These are phyloP conservation scores for Arctia plantaginis DNA, from an alignment of 2,888 invertebrate genomes.

Conservation along the genomic window DNA sequence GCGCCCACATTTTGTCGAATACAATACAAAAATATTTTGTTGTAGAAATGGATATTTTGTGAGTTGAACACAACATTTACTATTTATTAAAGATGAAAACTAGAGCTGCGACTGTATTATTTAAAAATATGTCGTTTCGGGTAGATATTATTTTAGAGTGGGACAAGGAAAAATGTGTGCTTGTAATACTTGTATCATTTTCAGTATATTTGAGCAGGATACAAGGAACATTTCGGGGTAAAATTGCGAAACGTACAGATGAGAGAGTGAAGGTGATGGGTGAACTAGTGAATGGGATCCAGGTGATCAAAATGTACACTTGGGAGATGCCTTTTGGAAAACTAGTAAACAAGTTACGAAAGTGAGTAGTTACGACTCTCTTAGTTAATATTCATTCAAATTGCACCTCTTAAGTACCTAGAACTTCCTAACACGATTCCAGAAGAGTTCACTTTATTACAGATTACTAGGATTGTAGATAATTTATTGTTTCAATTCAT, in stretches of 20 bases:
- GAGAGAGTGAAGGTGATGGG: constrained; percentile 92
- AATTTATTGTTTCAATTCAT: no score
- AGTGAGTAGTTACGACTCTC: constrained; percentile 76
- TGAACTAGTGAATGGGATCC: constrained; percentile 92
- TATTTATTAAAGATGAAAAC: no score
- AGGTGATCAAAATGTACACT: constrained; percentile 95
- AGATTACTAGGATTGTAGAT: no score
- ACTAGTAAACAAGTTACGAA: constrained; percentile 88
- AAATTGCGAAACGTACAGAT: constrained; percentile 90
- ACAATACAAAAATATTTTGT: no score
- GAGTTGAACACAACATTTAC: no score
- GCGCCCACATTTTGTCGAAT: no score
- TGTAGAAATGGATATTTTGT: no score
- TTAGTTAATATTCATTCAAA: background rate
- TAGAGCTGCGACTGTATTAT: no score
- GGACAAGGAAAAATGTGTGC: background rate
- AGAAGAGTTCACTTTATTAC: no score
- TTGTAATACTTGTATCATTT: constrained; percentile 1
- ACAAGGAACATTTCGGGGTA: constrained; percentile 82
- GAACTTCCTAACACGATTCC: no score
- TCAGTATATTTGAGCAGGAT: constrained; percentile 78
- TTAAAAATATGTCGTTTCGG: no score
- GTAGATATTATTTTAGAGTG: background rate
- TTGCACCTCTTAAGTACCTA: no score
- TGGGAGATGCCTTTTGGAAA: constrained; percentile 93